phyloP scores from a whole-genome alignment of 2,888 invertebrate genomes.

The Phyto melanocephala region DNA sequence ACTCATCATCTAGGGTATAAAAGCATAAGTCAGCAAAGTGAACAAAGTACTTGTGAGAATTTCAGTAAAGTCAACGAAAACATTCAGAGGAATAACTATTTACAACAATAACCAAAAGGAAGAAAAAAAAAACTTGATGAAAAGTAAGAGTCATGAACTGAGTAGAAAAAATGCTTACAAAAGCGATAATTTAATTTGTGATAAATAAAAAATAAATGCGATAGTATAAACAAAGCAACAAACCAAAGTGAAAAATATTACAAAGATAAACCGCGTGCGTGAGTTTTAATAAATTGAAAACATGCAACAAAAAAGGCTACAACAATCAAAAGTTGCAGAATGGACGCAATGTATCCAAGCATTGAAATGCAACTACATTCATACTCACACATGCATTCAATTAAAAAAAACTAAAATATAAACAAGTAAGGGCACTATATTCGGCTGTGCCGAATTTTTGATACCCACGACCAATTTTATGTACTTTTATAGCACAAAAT shows the following conservation, averaged over 20 bases:
- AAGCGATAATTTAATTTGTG: slow-evolving; percentile 59
- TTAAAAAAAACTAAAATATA: neutral
- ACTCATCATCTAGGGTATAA: too few species aligned
- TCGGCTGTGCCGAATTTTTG: too few species aligned
- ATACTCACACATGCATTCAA: neutral
- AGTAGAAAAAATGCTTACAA: slow-evolving; percentile 53
- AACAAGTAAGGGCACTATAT: too few species aligned
- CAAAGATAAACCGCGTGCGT: slow-evolving; percentile 63
- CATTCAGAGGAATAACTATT: neutral
- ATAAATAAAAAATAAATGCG: slow-evolving; percentile 58
- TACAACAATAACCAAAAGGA: neutral
- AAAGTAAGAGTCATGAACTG: slow-evolving; percentile 60
- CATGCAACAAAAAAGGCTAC: slow-evolving; percentile 6
- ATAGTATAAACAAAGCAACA: slow-evolving; percentile 41
- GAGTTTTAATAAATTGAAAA: slow-evolving; percentile 62
- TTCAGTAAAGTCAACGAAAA: slow-evolving; percentile 20
- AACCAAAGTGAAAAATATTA: slow-evolving; percentile 56
- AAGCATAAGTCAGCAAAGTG: too few species aligned
- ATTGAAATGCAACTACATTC: neutral
- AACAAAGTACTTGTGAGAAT: too few species aligned
- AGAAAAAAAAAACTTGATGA: slow-evolving; percentile 32
- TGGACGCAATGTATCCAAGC: slow-evolving; percentile 35
- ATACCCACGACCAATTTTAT: too few species aligned
- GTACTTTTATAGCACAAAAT: too few species aligned
- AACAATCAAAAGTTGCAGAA: slow-evolving; percentile 28